Base-by-base conservation (phyloP, 2,888 invertebrate genomes). In the Erebia aethiops region DNA sequence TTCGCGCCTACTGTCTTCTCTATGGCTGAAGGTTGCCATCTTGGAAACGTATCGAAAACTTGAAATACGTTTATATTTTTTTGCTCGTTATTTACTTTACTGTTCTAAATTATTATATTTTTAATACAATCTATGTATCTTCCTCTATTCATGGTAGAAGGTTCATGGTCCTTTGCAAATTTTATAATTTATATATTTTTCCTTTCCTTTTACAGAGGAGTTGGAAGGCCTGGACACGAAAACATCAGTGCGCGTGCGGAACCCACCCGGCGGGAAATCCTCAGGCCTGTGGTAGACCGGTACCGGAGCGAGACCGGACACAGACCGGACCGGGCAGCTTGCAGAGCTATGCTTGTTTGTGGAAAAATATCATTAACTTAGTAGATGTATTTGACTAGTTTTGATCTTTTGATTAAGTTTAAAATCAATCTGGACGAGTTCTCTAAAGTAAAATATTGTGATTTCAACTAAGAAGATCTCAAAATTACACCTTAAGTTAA, bases 191-290 rank as follows among this genome's bases (percentile, higher is more conserved):
- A 9, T 41, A 41, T 16, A 26, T 26, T 26, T 26, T 18, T 52
- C 18, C 10, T 18, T 49, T 68, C 62, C 75, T 75, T 75, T 94
- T 94, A 14, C 95, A 97, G 97, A 96, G 94, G 97, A 97, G 83
- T 85, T 95, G 35, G 97, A 96, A 88, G 96, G 96, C 67, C 90
- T 94, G 14, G 95, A 95, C 70, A 94, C 95, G 78, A 96, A 97
- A 83, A 95, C 97, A 0, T 97, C 96, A 71, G 98, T 98, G 73
- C 96, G 97, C 79, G 97, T 98, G 4, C 95, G 96, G 85, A 97
- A 98, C 94, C 98, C 98, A 10, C 98, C 98, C 1, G 98, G 98
- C 78, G 98, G 98, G 65, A 96, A 96, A 87, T 98, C 98, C 14
- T 96, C 97, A 68, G 96, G 95, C 60, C 96, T 98, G 85, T 98